A percentile compares a stretch with the other conserved stretches of the same genome.
Evolutionary conservation across 2,797 vertebrate species (phyloP).

Genomic region (Nannoperca australis): DNA sequence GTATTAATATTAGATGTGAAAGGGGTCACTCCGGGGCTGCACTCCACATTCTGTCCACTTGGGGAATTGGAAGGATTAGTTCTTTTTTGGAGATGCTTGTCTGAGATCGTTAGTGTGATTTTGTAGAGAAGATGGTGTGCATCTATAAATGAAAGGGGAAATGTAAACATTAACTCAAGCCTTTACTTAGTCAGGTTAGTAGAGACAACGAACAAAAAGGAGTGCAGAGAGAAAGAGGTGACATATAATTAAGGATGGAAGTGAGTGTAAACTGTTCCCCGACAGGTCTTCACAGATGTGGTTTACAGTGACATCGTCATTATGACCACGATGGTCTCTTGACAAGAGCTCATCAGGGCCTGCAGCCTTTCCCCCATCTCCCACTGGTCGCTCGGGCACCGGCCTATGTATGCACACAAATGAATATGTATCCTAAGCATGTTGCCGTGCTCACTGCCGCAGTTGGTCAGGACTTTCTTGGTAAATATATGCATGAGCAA

Average conservation of each 20-base stretch:
- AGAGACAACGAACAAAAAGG: background rate
- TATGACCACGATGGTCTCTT: conserved; percentile 13
- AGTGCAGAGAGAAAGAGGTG: background rate
- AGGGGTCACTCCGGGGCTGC: conserved; percentile 17
- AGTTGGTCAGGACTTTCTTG: background rate
- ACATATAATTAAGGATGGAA: conserved; percentile 9
- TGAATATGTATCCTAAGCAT: background rate
- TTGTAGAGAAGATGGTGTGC: background rate
- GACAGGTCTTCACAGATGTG: background rate
- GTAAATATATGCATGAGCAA: background rate
- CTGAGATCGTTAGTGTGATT: conserved; percentile 12
- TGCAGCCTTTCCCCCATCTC: background rate
- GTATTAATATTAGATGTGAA: conserved; percentile 27
- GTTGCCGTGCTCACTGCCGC: background rate
- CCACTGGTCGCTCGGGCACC: background rate
- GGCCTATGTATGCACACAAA: background rate
- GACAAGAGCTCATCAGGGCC: background rate
- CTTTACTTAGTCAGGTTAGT: background rate
- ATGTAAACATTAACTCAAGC: conserved; percentile 2
- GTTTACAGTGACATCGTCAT: conserved; percentile 37
- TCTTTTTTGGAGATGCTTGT: conserved; percentile 10
- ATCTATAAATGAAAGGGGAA: background rate
- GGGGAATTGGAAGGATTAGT: background rate
- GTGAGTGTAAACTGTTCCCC: conserved; percentile 3
- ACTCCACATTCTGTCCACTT: background rate